Evolutionary conservation across 1,140 invertebrate species (phyloP).

Genomic region (Sycophaga agraensis): DNA sequence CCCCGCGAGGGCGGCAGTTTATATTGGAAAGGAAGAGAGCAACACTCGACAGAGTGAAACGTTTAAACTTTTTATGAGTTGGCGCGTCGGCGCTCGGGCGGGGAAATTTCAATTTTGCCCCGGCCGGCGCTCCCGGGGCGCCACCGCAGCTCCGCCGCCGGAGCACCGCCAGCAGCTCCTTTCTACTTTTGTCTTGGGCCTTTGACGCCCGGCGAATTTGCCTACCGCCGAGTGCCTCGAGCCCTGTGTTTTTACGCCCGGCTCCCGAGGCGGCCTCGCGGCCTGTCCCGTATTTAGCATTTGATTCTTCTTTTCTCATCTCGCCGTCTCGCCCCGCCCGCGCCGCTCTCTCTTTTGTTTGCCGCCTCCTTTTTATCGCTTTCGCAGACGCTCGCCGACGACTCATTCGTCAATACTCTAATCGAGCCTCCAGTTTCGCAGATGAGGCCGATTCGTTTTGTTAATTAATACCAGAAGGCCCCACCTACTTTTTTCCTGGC

Average conservation of each 20-base stretch:
- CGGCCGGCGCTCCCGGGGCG: too few species aligned
- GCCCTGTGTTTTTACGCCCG: background rate
- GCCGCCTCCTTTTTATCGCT: too few species aligned
- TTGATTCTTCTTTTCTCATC: background rate
- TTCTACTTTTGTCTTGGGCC: slow-evolving; percentile 20
- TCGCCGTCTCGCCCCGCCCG: background rate
- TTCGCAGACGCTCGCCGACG: too few species aligned
- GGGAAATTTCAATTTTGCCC: slow-evolving; percentile 58
- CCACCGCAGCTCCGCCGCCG: too few species aligned
- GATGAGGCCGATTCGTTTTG: too few species aligned
- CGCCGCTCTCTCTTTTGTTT: too few species aligned
- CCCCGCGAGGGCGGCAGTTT: slow-evolving; percentile 50
- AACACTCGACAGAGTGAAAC: slow-evolving; percentile 49
- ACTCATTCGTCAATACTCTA: too few species aligned
- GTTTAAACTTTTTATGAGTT: slow-evolving; percentile 59
- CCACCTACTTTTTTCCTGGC: too few species aligned
- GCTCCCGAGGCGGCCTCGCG: background rate
- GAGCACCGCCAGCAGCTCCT: too few species aligned
- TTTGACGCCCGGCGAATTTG: slow-evolving; percentile 10
- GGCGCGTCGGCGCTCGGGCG: slow-evolving; percentile 55
- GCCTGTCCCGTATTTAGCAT: background rate
- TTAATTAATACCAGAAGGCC: too few species aligned
- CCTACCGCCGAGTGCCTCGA: background rate
- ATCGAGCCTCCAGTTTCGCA: too few species aligned
- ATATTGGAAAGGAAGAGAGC: slow-evolving; percentile 50